Conservation (phyloP, 2,797 vertebrate genomes). For the Sebastes ruberrimus region DNA sequence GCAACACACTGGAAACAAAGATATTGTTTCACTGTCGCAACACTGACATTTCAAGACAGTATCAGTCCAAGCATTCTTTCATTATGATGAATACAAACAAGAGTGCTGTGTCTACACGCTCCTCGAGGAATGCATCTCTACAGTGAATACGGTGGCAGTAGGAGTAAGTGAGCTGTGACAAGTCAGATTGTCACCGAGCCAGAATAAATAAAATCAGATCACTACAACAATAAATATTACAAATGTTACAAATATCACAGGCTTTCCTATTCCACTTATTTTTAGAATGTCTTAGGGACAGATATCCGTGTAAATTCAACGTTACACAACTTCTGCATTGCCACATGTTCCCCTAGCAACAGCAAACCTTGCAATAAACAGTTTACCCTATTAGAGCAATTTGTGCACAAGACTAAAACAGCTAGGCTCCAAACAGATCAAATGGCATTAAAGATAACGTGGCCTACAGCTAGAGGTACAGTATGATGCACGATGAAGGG, state of each 20-base stretch:
- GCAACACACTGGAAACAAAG: conserved; percentile 32
- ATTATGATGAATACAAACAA: conserved; percentile 50
- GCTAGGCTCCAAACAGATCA: conserved; percentile 16
- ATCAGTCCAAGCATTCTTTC: conserved; percentile 58
- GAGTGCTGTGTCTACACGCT: conserved; percentile 33
- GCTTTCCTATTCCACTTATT: neutral
- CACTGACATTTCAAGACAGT: conserved; percentile 51
- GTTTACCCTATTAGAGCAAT: conserved; percentile 9
- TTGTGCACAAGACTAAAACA: neutral
- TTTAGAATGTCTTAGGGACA: neutral
- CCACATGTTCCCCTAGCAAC: neutral
- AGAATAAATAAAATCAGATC: neutral
- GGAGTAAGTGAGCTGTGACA: neutral
- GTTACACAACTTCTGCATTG: neutral
- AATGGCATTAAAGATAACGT: conserved; percentile 33
- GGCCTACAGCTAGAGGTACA: conserved; percentile 13
- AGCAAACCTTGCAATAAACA: neutral
- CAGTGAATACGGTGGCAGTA: conserved; percentile 5
- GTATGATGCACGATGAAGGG: conserved; percentile 18
- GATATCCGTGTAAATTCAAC: neutral
- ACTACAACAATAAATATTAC: neutral
- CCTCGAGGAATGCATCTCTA: conserved; percentile 23
- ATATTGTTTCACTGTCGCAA: conserved; percentile 19
- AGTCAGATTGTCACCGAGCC: neutral
- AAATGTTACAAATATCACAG: neutral